Evolutionary conservation across 2,888 invertebrate genomes (phyloP), one percentile per base, ranked within the genome.

Genomic region (Nasonovia ribisnigri): DNA sequence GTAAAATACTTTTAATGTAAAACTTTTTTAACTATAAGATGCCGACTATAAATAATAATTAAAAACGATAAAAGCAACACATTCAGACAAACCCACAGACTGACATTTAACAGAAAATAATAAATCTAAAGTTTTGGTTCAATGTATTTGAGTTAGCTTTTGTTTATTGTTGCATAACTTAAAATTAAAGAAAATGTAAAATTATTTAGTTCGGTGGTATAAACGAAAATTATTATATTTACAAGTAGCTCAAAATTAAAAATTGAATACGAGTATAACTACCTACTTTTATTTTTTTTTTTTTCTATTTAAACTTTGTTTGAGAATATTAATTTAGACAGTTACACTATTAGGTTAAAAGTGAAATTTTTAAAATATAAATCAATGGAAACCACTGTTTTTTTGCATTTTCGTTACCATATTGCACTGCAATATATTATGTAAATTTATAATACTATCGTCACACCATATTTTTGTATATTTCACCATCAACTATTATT

Each of bases 61-160:
- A 88, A 88, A 88, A 88, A 88, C 36, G 6, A 88, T 51, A 88
- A 88, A 88, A 48, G 36, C 20, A 51, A 11, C 48, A 51, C 51
- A 51, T 88, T 51, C 51, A 88, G 11, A 51, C 36, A 26, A 88
- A 36, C 51, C 24, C 87, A n/a, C 24, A 88, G 24, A 51, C 51
- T 51, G 51, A 51, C 88, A 36, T 88, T 88, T 36, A 88, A 88
- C 51, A 88, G 10, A 84, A 88, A 88, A 51, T 36, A 51, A 88
- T 51, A 36, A 88, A 43, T 46, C 90, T 20, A 77, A 91, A 77
- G 67, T 77, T 77, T 24, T 77, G 24, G 43, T 91, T 90, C 36
- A 48, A 51, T 77, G 24, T 36, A 77, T 91, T 43, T 84, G 13
- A 29, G 43, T 43, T 11, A 4, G 29, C n/a, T 29, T 46, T 42